Evolutionary conservation across 2,888 invertebrate genomes (phyloP).

Genomic region (Hirtodrosophila histrioides): DNA sequence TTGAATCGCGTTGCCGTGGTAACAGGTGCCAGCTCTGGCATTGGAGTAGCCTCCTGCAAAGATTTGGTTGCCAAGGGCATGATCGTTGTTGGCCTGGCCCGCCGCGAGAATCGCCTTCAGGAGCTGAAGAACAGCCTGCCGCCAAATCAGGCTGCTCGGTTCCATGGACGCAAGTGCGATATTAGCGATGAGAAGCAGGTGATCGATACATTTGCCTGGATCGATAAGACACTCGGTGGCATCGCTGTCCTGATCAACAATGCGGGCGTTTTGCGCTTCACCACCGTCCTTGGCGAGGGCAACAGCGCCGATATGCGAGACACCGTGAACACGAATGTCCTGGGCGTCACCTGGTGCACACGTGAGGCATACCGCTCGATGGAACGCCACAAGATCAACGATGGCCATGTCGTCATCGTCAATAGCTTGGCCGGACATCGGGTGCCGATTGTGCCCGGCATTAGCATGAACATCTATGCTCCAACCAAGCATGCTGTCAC

Average conservation of each 20-base stretch:
- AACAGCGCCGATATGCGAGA: constrained; percentile 71
- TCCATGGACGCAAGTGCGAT: constrained; percentile 85
- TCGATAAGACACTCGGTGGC: constrained; percentile 85
- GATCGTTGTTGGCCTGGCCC: constrained; percentile 86
- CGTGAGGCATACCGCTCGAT: constrained; percentile 85
- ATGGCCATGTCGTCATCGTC: constrained; percentile 86
- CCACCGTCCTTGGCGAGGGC: constrained; percentile 31
- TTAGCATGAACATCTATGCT: constrained; percentile 78
- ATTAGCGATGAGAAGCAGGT: constrained; percentile 86
- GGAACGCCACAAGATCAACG: constrained; percentile 83
- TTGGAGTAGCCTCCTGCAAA: constrained; percentile 85
- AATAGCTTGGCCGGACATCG: constrained; percentile 83
- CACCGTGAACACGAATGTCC: constrained; percentile 85
- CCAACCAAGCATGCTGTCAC: constrained; percentile 83
- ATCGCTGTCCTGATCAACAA: constrained; percentile 87
- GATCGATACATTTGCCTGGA: constrained; percentile 85
- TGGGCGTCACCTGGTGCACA: constrained; percentile 84
- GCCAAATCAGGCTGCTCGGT: constrained; percentile 65
- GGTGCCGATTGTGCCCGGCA: constrained; percentile 76
- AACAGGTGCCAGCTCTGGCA: constrained; percentile 87
- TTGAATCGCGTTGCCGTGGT: constrained; percentile 86
- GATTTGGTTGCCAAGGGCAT: constrained; percentile 85
- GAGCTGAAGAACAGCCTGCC: constrained; percentile 59
- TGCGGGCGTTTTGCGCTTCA: constrained; percentile 81
- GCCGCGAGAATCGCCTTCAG: constrained; percentile 84